Conservation (phyloP, 2,113 vertebrate species). For the Phalacrocorax carbo region DNA sequence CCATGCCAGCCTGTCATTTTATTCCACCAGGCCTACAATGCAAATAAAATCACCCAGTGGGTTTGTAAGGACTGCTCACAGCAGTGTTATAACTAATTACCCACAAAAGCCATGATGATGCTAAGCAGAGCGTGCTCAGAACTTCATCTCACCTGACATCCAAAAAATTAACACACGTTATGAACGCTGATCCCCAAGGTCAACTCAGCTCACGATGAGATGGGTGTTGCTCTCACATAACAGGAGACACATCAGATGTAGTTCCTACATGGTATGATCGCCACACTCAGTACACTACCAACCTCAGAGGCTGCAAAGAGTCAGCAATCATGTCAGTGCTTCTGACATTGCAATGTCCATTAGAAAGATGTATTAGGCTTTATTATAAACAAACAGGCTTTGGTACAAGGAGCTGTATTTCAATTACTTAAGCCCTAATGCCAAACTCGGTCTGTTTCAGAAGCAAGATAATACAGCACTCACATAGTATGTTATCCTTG, state of each 20-base stretch:
- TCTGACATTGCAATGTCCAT: constrained; percentile 29
- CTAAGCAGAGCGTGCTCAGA: constrained; percentile 17
- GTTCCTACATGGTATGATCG: not conserved
- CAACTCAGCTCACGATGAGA: not conserved
- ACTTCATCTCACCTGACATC: constrained; percentile 18
- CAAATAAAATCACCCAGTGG: constrained; percentile 3
- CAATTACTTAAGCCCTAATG: constrained; percentile 52
- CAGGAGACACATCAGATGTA: not conserved
- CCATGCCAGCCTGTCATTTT: not conserved
- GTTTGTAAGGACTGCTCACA: constrained; percentile 9
- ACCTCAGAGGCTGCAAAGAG: not conserved
- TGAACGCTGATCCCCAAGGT: not conserved
- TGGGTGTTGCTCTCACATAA: not conserved
- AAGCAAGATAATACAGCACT: constrained; percentile 63
- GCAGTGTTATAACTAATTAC: constrained; percentile 15
- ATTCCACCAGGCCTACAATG: not conserved
- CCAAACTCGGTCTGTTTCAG: constrained; percentile 62
- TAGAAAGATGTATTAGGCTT: constrained; percentile 54
- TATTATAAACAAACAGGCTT: constrained; percentile 50
- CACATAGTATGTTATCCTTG: constrained; percentile 54
- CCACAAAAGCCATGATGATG: constrained; percentile 1
- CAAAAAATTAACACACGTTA: not conserved
- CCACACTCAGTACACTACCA: not conserved
- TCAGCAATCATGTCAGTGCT: not conserved
- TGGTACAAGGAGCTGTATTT: not conserved